These are phyloP conservation scores for Tympanuchus pallidicinctus DNA, from an alignment of 2,113 vertebrate genomes.

Conservation along the genomic window DNA sequence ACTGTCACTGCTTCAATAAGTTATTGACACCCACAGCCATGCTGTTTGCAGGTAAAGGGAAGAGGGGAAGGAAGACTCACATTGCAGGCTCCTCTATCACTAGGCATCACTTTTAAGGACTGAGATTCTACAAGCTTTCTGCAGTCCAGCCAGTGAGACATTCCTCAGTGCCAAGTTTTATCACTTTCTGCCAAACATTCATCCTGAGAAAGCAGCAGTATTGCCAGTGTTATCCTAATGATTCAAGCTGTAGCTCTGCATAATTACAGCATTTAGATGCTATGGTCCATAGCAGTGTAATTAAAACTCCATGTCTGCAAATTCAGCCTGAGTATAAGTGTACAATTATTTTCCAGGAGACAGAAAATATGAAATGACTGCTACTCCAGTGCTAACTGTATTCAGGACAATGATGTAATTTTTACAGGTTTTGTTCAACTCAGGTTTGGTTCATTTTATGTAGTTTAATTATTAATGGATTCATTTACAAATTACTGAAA, in stretches of 20 bases:
- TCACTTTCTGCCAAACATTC: background rate
- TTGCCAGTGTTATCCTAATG: background rate
- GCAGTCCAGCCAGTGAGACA: background rate
- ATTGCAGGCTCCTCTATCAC: background rate
- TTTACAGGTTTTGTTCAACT: background rate
- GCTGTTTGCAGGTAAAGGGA: background rate
- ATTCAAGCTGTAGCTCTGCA: background rate
- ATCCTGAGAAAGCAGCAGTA: background rate
- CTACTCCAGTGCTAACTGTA: background rate
- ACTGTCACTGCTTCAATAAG: background rate
- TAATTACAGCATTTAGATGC: background rate
- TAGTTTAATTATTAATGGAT: background rate
- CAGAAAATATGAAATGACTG: background rate
- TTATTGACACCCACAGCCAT: background rate
- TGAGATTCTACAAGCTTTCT: background rate
- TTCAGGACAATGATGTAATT: background rate
- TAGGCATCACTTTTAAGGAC: background rate
- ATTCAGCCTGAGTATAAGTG: background rate
- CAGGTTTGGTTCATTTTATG: background rate
- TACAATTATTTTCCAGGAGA: background rate
- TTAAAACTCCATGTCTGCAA: background rate
- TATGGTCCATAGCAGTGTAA: background rate
- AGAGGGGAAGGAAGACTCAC: background rate
- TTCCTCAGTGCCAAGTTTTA: background rate
- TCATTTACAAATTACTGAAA: background rate